Base-by-base conservation (phyloP, 2,888 invertebrate genomes). In the Cylloceria caligata region DNA sequence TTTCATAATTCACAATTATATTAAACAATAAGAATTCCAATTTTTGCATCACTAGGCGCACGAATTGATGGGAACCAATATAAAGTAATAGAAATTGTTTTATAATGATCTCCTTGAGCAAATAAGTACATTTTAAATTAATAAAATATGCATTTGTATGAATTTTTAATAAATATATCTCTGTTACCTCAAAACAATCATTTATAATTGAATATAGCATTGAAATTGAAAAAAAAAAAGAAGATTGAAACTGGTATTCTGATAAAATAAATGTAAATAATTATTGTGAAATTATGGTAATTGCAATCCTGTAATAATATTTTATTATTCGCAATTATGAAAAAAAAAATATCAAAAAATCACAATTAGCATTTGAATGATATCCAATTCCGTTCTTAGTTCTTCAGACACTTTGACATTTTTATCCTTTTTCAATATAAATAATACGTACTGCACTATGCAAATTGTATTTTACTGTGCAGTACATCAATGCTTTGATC, bases 401-500 rank as follows among this genome's bases (percentile, higher is more conserved):
- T n/a, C 0, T 45, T 16, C 3, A n/a, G 1, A 42, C 7, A 4
- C 47, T 47, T n/a, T 4, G 7, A 7, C 21, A 49, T 49, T 49
- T 49, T 19, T 19, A 49, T 21, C 3, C 2, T 19, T 21, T 21
- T 49, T 9, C 21, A 0, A 21, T 2, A n/a, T 19, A 30, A 57
- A 57, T 27, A 30, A 30, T 6, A 27, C 5, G 30, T 2, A 5
- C 16, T 27, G 30, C 0, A 2, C 55, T n/a, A 57, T 30, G 55
- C 55, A 57, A 30, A 57, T 30, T 2, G 7, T 11, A 30, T 60
- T 34, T 19, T 36, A 60, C 60, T 34, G 34, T 60, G 34, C 36
- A 34, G 60, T 34, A 60, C 36, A 60, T 36, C 30, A 52, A 19
- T 45, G 60, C 9, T 19, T 16, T 36, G 19, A 60, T 60, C 19